Evolutionary conservation across 2,797 vertebrate genomes (phyloP).

Genomic region (Hemibagrus guttatus): DNA sequence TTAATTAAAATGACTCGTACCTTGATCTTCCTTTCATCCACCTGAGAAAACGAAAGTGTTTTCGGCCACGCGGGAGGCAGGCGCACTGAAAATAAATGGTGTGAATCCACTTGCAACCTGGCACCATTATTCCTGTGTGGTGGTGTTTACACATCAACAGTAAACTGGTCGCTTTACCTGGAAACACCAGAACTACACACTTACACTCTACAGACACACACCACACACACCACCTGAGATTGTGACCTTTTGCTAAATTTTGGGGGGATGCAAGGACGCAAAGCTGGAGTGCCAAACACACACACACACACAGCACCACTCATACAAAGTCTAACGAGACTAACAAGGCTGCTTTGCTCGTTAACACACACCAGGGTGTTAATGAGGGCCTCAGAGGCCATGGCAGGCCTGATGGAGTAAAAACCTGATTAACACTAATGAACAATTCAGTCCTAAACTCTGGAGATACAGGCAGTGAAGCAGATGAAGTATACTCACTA

Average conservation of each 20-base stretch:
- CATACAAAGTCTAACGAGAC: conserved; percentile 26
- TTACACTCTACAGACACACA: neutral
- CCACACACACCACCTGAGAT: neutral
- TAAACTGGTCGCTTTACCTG: conserved; percentile 32
- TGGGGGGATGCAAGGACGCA: neutral
- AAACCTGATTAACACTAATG: conserved; percentile 53
- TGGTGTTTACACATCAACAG: conserved; percentile 45
- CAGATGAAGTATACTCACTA: neutral
- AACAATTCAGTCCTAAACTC: conserved; percentile 17
- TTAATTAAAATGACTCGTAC: conserved; percentile 14
- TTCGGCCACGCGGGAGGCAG: neutral
- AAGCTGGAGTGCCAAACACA: neutral
- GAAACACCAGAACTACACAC: conserved; percentile 31
- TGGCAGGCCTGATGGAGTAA: conserved; percentile 29
- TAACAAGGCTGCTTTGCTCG: neutral
- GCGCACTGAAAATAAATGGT: conserved; percentile 11
- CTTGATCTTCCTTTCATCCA: neutral
- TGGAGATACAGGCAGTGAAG: neutral
- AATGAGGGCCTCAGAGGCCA: conserved; percentile 43
- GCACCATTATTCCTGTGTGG: neutral
- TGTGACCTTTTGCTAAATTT: neutral
- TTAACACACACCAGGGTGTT: conserved; percentile 19
- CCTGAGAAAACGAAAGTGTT: conserved; percentile 4
- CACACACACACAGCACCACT: neutral
- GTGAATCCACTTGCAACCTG: conserved; percentile 25